phyloP scores from a whole-genome alignment of 2,113 vertebrate species.

The Marmota monax region DNA sequence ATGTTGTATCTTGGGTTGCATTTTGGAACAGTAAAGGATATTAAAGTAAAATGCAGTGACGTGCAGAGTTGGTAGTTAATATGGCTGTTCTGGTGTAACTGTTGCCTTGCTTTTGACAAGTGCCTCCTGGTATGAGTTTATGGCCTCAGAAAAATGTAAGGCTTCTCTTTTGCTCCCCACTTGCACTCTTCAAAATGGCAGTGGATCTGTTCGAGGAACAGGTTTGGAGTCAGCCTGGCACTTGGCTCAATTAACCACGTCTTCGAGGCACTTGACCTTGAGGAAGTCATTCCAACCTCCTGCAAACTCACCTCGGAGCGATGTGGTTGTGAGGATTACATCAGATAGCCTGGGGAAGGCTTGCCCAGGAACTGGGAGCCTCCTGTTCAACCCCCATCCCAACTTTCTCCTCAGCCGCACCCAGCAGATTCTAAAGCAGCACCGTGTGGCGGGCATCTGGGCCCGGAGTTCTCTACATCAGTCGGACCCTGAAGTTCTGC shows the following conservation, averaged over 20 bases:
- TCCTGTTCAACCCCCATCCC: neutral
- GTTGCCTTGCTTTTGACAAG: neutral
- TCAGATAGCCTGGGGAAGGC: fast-evolving
- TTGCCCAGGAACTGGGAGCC: neutral
- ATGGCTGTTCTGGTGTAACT: fast-evolving
- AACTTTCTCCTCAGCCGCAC: fast-evolving
- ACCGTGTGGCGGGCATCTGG: neutral
- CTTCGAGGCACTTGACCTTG: neutral
- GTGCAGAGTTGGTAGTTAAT: neutral
- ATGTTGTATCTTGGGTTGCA: neutral
- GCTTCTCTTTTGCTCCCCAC: neutral
- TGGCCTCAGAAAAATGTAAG: neutral
- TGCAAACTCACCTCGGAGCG: neutral
- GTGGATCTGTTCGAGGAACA: neutral
- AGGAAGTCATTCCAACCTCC: neutral
- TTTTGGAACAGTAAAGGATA: neutral
- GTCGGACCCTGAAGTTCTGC: neutral
- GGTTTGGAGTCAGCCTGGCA: neutral
- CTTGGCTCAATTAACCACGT: neutral
- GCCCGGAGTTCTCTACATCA: neutral
- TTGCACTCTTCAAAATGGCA: neutral
- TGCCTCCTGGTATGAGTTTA: neutral
- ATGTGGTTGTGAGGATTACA: neutral
- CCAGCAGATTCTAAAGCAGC: neutral
- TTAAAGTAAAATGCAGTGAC: neutral